phyloP scores from a whole-genome alignment of 1,140 invertebrate species.

The Globodera rostochiensis region DNA sequence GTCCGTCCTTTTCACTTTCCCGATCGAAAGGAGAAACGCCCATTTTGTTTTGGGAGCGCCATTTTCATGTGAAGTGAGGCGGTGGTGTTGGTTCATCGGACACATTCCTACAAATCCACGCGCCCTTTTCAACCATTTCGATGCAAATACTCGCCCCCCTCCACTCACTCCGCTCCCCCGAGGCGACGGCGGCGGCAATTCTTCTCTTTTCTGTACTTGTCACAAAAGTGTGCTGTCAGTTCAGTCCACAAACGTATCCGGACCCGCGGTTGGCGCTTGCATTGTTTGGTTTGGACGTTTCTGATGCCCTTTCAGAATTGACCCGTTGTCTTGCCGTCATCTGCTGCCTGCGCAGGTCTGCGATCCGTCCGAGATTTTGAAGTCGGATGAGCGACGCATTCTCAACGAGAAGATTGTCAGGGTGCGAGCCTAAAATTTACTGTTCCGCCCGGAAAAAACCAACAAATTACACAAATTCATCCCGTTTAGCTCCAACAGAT shows the following conservation, averaged over 20 bases:
- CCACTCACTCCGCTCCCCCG: neutral
- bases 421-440: constrained; percentile 30
- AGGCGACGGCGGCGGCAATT: neutral
- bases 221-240: constrained; percentile 33
- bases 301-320: constrained; percentile 8
- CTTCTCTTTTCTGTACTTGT: neutral
- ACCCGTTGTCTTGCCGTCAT: constrained; percentile 47
- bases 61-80: neutral
- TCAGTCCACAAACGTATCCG: constrained; percentile 60
- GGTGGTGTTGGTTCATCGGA: neutral
- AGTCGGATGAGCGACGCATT: constrained; percentile 55
- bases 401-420: constrained; percentile 54
- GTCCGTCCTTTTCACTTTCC: neutral
- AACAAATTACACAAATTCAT: neutral
- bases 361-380: constrained; percentile 60
- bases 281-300: neutral
- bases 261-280: constrained; percentile 45
- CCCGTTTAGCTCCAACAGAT: constrained; percentile 48
- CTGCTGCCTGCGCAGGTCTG: constrained; percentile 58
- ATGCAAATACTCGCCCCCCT: neutral
- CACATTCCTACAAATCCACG: neutral
- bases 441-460: neutral
- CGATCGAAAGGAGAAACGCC: neutral
- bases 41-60: neutral
- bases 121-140: neutral